phyloP scores from a whole-genome alignment of 2,113 vertebrate species.

The Xenopus borealis region DNA sequence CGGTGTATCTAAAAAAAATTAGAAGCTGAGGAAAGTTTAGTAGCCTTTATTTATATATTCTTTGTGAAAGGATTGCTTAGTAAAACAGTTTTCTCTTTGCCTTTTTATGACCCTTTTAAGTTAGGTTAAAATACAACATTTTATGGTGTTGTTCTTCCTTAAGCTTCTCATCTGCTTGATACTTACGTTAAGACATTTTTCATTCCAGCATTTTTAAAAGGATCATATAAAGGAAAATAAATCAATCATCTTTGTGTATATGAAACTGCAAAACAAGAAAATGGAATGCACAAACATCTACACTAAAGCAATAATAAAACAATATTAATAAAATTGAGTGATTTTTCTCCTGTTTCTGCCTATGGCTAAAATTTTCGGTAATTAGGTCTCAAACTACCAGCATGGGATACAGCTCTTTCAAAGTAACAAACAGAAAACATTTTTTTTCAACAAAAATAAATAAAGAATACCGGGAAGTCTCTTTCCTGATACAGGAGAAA shows the following conservation, averaged over 20 bases:
- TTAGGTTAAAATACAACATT: constrained; percentile 8
- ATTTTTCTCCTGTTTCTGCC: constrained; percentile 21
- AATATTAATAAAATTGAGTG: constrained; percentile 25
- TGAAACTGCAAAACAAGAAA: constrained; percentile 14
- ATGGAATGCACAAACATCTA: neutral
- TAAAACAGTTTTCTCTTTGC: constrained; percentile 17
- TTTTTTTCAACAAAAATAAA: constrained; percentile 16
- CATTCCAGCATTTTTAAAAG: constrained; percentile 28
- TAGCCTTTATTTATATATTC: constrained; percentile 6
- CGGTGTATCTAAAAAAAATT: neutral
- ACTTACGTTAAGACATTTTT: constrained; percentile 25
- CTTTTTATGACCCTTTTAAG: constrained; percentile 17
- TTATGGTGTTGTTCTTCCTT: constrained; percentile 16
- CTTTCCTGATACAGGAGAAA: constrained; percentile 37
- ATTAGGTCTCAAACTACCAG: constrained; percentile 36
- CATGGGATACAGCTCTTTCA: constrained; percentile 23
- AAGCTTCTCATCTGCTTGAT: constrained; percentile 22
- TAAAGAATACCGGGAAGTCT: constrained; percentile 37
- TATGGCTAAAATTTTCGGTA: constrained; percentile 33
- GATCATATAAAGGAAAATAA: constrained; percentile 27
- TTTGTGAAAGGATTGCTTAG: constrained; percentile 2
- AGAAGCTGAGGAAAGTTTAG: constrained; percentile 3
- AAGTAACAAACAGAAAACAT: constrained; percentile 37
- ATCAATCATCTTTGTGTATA: constrained; percentile 24
- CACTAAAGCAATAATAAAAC: constrained; percentile 23